A percentile compares a stretch with the other conserved stretches of the same genome.
phyloP scores from a whole-genome alignment of 2,888 invertebrate species.

The Hylaea fasciaria region DNA sequence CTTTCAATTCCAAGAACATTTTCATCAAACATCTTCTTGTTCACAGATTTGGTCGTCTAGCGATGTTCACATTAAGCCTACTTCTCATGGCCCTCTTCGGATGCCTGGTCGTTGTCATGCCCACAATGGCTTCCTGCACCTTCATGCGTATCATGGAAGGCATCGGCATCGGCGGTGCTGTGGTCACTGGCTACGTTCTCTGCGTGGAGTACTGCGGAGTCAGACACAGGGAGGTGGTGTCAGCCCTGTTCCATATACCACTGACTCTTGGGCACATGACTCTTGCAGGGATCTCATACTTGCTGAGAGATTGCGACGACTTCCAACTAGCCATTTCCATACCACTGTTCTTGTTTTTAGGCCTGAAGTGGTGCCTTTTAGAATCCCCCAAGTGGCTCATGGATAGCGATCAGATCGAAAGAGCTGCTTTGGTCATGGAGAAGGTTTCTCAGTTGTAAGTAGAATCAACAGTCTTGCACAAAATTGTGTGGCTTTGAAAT shows the following conservation, averaged over 20 bases:
- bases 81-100: constrained; percentile 56
- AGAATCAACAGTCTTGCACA: constrained; percentile 11
- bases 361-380: constrained; percentile 52
- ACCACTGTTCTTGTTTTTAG: constrained; percentile 59
- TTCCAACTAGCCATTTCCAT: constrained; percentile 66
- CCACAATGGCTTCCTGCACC: constrained; percentile 52
- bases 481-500: too few species aligned
- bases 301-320: constrained; percentile 61
- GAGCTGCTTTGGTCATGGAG: constrained; percentile 60
- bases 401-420: constrained; percentile 57
- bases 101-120: constrained; percentile 60
- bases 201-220: constrained; percentile 66
- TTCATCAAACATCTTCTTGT: too few species aligned
- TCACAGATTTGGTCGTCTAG: constrained; percentile 64
- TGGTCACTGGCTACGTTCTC: constrained; percentile 68
- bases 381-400: constrained; percentile 76
- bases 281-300: constrained; percentile 65
- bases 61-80: constrained; percentile 52
- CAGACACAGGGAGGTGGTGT: constrained; percentile 61
- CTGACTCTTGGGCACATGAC: constrained; percentile 65
- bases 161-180: constrained; percentile 63
- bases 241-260: constrained; percentile 67
- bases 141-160: constrained; percentile 68
- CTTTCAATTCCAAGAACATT: too few species aligned
- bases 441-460: constrained; percentile 66